Conservation (phyloP, 2,113 vertebrate genomes). For the Oncorhynchus keta region DNA sequence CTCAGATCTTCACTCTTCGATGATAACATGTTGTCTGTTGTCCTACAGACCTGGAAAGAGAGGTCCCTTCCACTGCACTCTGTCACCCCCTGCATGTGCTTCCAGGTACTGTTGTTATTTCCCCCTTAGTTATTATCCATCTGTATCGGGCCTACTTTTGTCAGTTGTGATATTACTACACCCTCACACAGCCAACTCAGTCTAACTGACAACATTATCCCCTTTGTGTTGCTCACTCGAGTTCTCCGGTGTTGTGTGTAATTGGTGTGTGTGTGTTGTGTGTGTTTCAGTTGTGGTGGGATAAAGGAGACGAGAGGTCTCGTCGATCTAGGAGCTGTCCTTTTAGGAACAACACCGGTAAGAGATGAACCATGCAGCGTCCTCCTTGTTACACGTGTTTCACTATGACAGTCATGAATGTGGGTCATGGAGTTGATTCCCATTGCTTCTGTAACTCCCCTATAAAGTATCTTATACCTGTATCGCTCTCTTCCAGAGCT, state of each 20-base stretch:
- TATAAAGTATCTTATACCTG: not conserved
- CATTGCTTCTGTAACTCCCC: not conserved
- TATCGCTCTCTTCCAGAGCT: constrained; percentile 30
- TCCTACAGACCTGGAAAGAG: constrained; percentile 38
- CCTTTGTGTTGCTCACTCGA: too few species aligned
- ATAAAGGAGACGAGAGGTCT: not conserved
- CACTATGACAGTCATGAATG: constrained; percentile 10
- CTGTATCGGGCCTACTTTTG: not conserved
- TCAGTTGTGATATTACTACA: not conserved
- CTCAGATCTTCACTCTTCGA: not conserved
- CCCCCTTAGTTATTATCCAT: too few species aligned
- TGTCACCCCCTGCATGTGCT: constrained; percentile 68
- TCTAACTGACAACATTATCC: too few species aligned
- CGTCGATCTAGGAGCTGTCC: constrained; percentile 54
- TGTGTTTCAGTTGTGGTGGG: constrained; percentile 56
- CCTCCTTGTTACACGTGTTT: too few species aligned
- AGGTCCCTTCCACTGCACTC: constrained; percentile 54
- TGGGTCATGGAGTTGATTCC: not conserved
- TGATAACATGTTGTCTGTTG: not conserved
- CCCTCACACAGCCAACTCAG: not conserved
- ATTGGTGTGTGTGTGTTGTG: not conserved
- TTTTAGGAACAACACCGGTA: constrained; percentile 48
- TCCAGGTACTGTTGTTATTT: constrained; percentile 60
- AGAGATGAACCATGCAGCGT: not conserved
- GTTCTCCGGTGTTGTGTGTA: too few species aligned